A percentile compares a stretch with the other conserved stretches of the same genome.
phyloP scores from a whole-genome alignment of 2,797 vertebrate species.

The Hirundo rustica region DNA sequence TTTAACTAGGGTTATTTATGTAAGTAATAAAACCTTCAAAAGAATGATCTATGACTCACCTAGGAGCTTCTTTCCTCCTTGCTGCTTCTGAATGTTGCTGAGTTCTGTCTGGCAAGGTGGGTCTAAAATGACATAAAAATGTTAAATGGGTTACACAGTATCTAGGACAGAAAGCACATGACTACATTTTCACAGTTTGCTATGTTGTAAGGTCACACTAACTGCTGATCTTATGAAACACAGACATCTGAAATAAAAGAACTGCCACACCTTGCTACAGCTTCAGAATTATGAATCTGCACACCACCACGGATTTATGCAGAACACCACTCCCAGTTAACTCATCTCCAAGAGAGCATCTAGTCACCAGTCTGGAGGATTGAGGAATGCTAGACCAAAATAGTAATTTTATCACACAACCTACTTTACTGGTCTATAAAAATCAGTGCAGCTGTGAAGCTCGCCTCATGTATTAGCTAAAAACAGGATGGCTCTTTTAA shows the following conservation, averaged over 20 bases:
- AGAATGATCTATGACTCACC: constrained; percentile 76
- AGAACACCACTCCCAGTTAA: not conserved
- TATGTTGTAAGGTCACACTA: not conserved
- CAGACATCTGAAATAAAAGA: not conserved
- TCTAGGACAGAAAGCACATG: not conserved
- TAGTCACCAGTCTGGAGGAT: not conserved
- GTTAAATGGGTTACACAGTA: constrained; percentile 13
- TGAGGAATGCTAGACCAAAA: not conserved
- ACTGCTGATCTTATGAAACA: not conserved
- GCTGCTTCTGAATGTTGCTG: constrained; percentile 76
- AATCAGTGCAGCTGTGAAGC: not conserved
- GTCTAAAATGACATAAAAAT: constrained; percentile 71
- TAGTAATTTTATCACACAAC: not conserved
- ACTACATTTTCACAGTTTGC: not conserved
- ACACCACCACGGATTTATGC: not conserved
- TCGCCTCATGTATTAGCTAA: not conserved
- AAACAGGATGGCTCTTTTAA: not conserved
- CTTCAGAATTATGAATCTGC: not conserved
- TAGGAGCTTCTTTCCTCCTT: constrained; percentile 75
- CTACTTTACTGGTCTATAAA: not conserved
- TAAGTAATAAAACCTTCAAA: constrained; percentile 73
- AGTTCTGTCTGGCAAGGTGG: constrained; percentile 83
- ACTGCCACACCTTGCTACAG: not conserved
- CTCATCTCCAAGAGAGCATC: not conserved
- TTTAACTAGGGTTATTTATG: constrained; percentile 75